Percentiles rank a stretch among this genome's conserved stretches.
Conservation (phyloP, 2,113 vertebrate species). For the Phodopus roborovskii region DNA sequence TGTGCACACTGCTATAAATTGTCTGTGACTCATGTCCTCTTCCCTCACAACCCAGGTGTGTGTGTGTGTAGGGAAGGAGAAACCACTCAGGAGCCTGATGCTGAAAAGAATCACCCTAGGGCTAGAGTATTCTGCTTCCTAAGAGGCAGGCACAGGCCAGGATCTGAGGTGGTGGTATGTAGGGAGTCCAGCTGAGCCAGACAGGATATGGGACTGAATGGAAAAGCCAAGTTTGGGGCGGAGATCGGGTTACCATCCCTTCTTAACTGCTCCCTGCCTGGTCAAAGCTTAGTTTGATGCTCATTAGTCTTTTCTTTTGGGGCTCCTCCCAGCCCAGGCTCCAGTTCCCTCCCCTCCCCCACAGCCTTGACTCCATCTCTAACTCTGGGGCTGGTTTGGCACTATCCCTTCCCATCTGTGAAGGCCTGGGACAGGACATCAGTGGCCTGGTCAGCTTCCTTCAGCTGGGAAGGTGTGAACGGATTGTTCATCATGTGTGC, state of each 20-base stretch:
- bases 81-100: not conserved
- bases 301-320: conserved; percentile 57
- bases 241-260: conserved; percentile 70
- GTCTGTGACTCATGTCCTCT: conserved; percentile 68
- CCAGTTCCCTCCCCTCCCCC: conserved; percentile 1
- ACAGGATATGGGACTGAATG: conserved; percentile 74
- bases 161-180: not conserved
- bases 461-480: conserved; percentile 59
- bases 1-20: conserved; percentile 50
- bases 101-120: not conserved
- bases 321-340: conserved; percentile 65
- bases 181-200: conserved; percentile 55
- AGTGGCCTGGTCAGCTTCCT: not conserved
- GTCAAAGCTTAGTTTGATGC: conserved; percentile 11
- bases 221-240: conserved; percentile 50
- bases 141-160: not conserved
- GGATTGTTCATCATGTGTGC: not conserved
- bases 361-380: not conserved
- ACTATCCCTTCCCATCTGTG: not conserved
- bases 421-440: not conserved
- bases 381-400: not conserved
- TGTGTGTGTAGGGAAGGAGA: not conserved
- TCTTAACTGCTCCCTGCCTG: conserved; percentile 45
- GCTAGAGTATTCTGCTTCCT: not conserved
- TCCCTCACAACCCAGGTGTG: conserved; percentile 36